Base-by-base conservation (phyloP, 2,888 invertebrate genomes). In the Drosophila eohydei region DNA sequence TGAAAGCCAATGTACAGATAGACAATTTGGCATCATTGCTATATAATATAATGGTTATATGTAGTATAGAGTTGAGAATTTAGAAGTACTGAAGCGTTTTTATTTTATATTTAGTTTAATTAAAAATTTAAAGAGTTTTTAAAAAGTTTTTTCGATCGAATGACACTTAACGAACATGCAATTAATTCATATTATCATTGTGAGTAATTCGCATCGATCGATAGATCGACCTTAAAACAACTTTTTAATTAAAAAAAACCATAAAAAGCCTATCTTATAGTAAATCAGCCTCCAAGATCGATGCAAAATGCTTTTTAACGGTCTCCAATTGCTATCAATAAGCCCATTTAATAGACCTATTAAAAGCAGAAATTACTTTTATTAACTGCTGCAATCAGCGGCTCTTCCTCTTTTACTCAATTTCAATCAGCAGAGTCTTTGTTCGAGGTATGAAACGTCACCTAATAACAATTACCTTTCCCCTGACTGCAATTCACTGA, bases 401-500 rank as follows among this genome's bases (percentile, higher is more conserved):
- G 54, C 54, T 40, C 54, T 40, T 38, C 16, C 28, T 40, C 38
- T 11, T 11, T 2, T 28, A 8, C 54, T 26, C 36, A n/a, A 26
- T 52, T 52, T 26, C 52, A 36, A 38, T 38, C 52, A 16, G 26
- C 36, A 8, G 11, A 57, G 11, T 36, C 48, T 30, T 30, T 26
- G 21, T 60, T 21, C 12, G 14, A 38, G 26, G 36, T 67, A 28
- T 43, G 50, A 62, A 59, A 52, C 48, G 36, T 71, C 74, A 67
- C 34, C 74, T 67, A 56, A 76, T 72, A 74, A 74, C 74, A 70
- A 84, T 76, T 74, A 54, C 70, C 78, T 86, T 88, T 83, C 71
- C 61, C 76, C 62, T 55, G 30, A 43, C 40, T 55, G 30, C 59
- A 60, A 60, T 51, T 80, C 16, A 55, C 51, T 56, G 52, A 44